Evolutionary conservation across 2,888 invertebrate genomes (phyloP).

Genomic region (Euzetes globulus): DNA sequence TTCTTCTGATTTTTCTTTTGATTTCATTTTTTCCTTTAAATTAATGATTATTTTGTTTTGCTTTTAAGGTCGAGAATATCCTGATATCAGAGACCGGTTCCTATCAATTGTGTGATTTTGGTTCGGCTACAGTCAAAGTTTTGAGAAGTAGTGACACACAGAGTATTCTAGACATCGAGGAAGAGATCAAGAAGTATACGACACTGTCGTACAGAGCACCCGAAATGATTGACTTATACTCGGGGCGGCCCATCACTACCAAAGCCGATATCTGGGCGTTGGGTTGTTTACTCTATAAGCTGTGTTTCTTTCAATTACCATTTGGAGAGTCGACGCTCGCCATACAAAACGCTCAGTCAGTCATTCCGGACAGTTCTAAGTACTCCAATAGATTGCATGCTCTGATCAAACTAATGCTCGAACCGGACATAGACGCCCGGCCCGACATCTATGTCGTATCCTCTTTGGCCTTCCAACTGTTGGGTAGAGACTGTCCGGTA

Average conservation of each 20-base stretch:
- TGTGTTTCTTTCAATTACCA: slow-evolving; percentile 79
- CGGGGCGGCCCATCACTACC: slow-evolving; percentile 69
- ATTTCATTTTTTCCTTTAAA: no score
- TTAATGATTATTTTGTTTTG: neutral
- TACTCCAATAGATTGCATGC: slow-evolving; percentile 64
- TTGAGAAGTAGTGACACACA: slow-evolving; percentile 55
- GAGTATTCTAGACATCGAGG: slow-evolving; percentile 47
- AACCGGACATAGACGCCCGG: slow-evolving; percentile 68
- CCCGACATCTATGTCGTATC: slow-evolving; percentile 58
- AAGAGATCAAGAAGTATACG: slow-evolving; percentile 58
- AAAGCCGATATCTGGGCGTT: slow-evolving; percentile 87
- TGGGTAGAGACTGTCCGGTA: slow-evolving; percentile 60
- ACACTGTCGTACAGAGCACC: slow-evolving; percentile 81
- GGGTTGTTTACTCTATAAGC: slow-evolving; percentile 76
- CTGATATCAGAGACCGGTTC: slow-evolving; percentile 68
- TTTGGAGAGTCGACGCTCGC: slow-evolving; percentile 88
- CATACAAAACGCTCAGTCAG: slow-evolving; percentile 78
- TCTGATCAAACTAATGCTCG: slow-evolving; percentile 71
- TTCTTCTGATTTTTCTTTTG: no score
- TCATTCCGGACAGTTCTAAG: slow-evolving; percentile 70
- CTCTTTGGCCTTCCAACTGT: slow-evolving; percentile 46
- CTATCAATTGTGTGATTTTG: slow-evolving; percentile 86
- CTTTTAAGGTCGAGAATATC: slow-evolving; percentile 76
- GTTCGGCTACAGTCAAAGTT: slow-evolving; percentile 66
- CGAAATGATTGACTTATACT: slow-evolving; percentile 87